These are phyloP conservation scores for Chromobotia macracanthus DNA, from an alignment of 2,797 vertebrate genomes.

Conservation along the genomic window DNA sequence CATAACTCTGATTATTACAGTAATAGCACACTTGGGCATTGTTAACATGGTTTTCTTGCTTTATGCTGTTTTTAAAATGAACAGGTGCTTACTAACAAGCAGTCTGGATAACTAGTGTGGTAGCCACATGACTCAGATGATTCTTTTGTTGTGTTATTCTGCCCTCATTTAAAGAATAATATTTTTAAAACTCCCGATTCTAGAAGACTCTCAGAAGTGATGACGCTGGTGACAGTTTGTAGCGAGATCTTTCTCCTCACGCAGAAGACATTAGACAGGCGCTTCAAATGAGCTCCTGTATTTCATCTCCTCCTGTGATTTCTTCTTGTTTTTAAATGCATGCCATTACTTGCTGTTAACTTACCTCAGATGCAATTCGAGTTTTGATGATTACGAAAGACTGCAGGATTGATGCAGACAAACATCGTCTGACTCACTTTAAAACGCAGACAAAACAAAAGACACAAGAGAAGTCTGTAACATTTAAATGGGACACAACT, in stretches of 20 bases:
- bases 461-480: conserved; percentile 14
- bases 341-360: conserved; percentile 74
- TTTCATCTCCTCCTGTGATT: conserved; percentile 59
- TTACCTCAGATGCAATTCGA: conserved; percentile 75
- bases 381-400: conserved; percentile 75
- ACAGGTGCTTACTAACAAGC: neutral
- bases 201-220: conserved; percentile 52
- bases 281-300: conserved; percentile 75
- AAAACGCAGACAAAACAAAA: conserved; percentile 35
- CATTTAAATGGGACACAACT: conserved; percentile 10
- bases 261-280: conserved; percentile 73
- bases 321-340: conserved; percentile 71
- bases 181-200: conserved; percentile 50
- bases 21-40: neutral
- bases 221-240: conserved; percentile 76
- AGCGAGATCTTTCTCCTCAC: conserved; percentile 68
- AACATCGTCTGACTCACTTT: conserved; percentile 65
- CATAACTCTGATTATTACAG: neutral
- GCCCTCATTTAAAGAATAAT: conserved; percentile 42
- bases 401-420: conserved; percentile 64
- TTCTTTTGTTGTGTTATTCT: conserved; percentile 19
- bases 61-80: neutral
- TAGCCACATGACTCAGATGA: conserved; percentile 43
- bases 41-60: neutral
- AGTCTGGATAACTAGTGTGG: conserved; percentile 9